phyloP scores from a whole-genome alignment of 1,140 invertebrate species.

The Gonatopus flavifemur region DNA sequence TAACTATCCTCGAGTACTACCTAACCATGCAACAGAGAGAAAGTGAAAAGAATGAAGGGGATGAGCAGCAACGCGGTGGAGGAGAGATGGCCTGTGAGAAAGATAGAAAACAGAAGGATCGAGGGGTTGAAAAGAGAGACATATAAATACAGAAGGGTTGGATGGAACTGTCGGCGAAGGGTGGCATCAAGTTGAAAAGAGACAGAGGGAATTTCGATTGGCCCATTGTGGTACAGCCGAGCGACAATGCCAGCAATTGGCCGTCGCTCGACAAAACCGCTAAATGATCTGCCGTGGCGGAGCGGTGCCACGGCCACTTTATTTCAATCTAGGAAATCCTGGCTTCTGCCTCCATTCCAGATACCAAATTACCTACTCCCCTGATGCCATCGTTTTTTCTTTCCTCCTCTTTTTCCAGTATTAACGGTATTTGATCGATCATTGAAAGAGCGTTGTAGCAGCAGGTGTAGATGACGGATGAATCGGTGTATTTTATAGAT shows the following conservation, averaged over 20 bases:
- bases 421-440: too few species aligned
- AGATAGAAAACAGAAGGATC: not conserved
- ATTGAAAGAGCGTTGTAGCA: too few species aligned
- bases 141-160: constrained; percentile 10
- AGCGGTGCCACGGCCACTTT: constrained; percentile 57
- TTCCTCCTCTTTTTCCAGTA: constrained; percentile 54
- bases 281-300: constrained; percentile 57
- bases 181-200: constrained; percentile 37
- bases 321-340: constrained; percentile 59
- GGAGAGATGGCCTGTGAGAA: constrained; percentile 6
- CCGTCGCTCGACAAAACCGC: constrained; percentile 61
- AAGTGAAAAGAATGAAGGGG: constrained; percentile 1
- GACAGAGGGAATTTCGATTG: constrained; percentile 56
- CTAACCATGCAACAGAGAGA: constrained; percentile 16
- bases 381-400: too few species aligned
- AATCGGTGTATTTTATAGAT: too few species aligned
- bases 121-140: not conserved
- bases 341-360: constrained; percentile 37
- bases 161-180: constrained; percentile 16
- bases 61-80: constrained; percentile 1
- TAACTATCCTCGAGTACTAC: constrained; percentile 47
- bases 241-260: constrained; percentile 60
- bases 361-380: constrained; percentile 53
- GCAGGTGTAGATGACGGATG: too few species aligned
- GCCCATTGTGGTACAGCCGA: constrained; percentile 58